A percentile compares a stretch with the other conserved stretches of the same genome.
Conservation (phyloP, 2,888 invertebrate species). For the Cabera pusaria region DNA sequence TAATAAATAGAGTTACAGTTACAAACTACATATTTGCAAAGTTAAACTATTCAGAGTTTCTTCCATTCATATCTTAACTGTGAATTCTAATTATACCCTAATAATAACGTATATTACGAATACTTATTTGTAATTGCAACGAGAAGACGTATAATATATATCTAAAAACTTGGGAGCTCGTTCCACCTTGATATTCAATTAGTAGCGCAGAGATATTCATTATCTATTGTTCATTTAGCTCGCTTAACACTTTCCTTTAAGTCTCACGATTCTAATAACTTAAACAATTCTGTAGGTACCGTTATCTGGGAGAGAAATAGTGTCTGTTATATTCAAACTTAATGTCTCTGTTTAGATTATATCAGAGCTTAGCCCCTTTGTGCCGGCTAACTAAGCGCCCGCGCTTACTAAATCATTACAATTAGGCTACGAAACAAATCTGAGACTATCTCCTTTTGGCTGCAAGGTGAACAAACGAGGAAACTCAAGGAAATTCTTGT, state of each 20-base stretch:
- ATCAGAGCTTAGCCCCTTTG: conserved; percentile 53
- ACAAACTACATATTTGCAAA: no score
- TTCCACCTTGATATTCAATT: conserved; percentile 29
- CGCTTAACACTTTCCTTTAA: conserved; percentile 24
- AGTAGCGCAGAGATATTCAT: conserved; percentile 19
- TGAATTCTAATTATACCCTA: no score
- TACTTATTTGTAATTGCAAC: no score
- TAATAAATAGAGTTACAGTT: no score
- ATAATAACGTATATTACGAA: no score
- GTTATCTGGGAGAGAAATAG: conserved; percentile 55
- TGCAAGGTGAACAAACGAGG: conserved; percentile 8
- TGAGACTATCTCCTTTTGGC: conserved; percentile 33
- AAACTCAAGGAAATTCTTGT: no score
- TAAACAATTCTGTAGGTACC: conserved; percentile 47
- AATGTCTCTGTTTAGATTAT: conserved; percentile 56
- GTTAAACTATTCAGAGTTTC: no score
- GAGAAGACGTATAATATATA: no score
- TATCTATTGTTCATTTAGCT: conserved; percentile 28
- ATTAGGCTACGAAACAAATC: conserved; percentile 53
- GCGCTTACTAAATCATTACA: conserved; percentile 50
- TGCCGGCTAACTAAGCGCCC: conserved; percentile 46
- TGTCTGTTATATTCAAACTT: conserved; percentile 54
- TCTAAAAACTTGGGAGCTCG: conserved; percentile 4
- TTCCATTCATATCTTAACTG: no score
- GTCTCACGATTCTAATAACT: conserved; percentile 41